phyloP scores from a whole-genome alignment of 2,797 vertebrate genomes.

The Sparidentex hasta region DNA sequence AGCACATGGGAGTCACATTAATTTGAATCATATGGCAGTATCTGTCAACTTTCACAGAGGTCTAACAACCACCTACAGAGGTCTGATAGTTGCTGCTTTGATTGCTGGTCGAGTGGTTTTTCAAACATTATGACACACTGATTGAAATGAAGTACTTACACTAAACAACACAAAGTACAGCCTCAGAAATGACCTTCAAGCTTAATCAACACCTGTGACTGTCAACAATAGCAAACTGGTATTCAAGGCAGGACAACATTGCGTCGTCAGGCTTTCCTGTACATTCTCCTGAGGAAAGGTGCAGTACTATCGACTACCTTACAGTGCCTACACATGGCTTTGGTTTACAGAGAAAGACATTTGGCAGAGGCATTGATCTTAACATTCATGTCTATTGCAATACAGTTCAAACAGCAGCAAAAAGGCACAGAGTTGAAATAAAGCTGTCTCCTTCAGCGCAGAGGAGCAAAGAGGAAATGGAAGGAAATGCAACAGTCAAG shows the following conservation, averaged over 20 bases:
- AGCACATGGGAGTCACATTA: neutral
- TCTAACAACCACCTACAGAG: neutral
- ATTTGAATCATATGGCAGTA: neutral
- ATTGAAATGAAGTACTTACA: conserved; percentile 2
- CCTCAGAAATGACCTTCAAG: neutral
- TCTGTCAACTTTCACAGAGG: neutral
- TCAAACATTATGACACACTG: neutral
- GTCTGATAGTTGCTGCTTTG: conserved; percentile 6
- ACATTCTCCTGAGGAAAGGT: conserved; percentile 49
- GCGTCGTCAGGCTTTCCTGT: neutral
- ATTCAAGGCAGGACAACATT: conserved; percentile 8
- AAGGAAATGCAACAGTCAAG: conserved; percentile 19
- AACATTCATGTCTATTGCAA: conserved; percentile 32
- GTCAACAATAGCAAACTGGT: neutral
- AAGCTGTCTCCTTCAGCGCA: neutral
- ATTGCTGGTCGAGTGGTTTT: neutral
- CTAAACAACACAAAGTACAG: neutral
- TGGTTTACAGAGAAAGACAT: conserved; percentile 61
- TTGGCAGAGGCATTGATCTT: conserved; percentile 37
- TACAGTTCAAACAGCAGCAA: conserved; percentile 21
- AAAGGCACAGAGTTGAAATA: conserved; percentile 50
- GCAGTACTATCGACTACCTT: neutral
- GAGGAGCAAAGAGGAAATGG: conserved; percentile 2
- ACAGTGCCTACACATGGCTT: conserved; percentile 58
- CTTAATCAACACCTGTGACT: conserved; percentile 16